phyloP scores from a whole-genome alignment of 2,888 invertebrate species.

The Nasonia oneida region DNA sequence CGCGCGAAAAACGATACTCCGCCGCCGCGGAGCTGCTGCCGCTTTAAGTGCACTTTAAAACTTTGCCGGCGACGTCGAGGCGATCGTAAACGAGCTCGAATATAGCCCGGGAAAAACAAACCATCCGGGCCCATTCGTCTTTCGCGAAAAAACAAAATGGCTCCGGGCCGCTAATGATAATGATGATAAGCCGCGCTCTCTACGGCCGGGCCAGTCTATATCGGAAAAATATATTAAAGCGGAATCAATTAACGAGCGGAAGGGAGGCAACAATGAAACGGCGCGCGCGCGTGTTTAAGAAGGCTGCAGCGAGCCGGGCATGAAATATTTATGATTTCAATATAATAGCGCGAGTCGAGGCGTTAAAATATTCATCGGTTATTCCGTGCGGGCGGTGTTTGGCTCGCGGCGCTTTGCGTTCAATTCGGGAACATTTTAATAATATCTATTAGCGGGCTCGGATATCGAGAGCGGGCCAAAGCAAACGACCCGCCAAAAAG shows the following conservation, averaged over 20 bases:
- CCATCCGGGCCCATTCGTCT: conserved; percentile 20
- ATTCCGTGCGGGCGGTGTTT: not conserved
- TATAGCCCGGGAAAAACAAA: conserved; percentile 27
- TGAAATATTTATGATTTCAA: conserved; percentile 25
- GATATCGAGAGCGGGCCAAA: not conserved
- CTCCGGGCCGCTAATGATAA: not conserved
- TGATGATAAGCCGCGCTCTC: not conserved
- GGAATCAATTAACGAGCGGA: not conserved
- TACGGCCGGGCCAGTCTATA: not conserved
- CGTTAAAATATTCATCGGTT: conserved; percentile 38
- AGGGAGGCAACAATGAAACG: not conserved
- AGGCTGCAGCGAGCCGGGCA: not conserved
- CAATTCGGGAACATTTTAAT: conserved; percentile 32
- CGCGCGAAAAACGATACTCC: conserved; percentile 51
- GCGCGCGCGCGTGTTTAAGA: not conserved
- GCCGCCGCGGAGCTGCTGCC: conserved; percentile 13
- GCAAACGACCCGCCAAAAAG: conserved; percentile 30
- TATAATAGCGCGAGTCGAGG: not conserved
- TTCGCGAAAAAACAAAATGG: conserved; percentile 5
- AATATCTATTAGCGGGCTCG: conserved; percentile 28
- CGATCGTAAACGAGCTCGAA: conserved; percentile 54
- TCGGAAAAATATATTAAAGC: conserved; percentile 21
- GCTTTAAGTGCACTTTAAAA: conserved; percentile 62
- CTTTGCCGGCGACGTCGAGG: conserved; percentile 60
- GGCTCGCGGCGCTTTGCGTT: not conserved